These are phyloP conservation scores for Peromyscus maniculatus DNA, from an alignment of 2,113 vertebrate species.

Conservation along the genomic window DNA sequence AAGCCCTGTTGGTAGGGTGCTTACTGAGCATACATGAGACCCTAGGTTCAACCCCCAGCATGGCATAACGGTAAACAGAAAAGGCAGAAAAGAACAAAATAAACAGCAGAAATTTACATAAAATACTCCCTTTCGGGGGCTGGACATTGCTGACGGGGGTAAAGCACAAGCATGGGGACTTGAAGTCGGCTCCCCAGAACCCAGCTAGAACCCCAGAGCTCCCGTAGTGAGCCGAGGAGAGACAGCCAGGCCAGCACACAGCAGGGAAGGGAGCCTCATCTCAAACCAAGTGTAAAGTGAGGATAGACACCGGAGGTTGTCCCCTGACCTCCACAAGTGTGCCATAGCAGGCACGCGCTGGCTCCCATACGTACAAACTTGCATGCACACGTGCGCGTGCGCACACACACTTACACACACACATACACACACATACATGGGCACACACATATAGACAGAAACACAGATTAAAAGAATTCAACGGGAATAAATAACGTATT, in stretches of 20 bases:
- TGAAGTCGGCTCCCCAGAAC: neutral
- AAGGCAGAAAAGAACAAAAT: neutral
- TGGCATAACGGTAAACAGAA: neutral
- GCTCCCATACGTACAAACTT: neutral
- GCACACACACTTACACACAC: too few relatives aligned
- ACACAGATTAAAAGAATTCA: neutral
- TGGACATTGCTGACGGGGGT: neutral
- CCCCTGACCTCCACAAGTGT: neutral
- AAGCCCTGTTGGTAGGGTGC: neutral
- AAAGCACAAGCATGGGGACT: neutral
- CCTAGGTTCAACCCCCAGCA: neutral
- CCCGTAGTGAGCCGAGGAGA: neutral
- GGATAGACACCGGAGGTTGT: neutral
- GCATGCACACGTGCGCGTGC: accelerated
- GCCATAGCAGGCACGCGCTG: neutral
- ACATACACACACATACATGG: neutral
- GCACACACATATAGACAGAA: neutral
- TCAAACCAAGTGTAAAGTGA: neutral
- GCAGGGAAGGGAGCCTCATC: neutral
- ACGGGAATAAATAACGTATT: neutral
- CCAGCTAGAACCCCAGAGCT: neutral
- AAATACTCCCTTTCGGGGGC: neutral
- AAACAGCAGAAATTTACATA: neutral
- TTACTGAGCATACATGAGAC: neutral
- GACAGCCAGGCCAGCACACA: neutral